phyloP scores from a whole-genome alignment of 2,113 vertebrate species.

The Ahaetulla prasina region DNA sequence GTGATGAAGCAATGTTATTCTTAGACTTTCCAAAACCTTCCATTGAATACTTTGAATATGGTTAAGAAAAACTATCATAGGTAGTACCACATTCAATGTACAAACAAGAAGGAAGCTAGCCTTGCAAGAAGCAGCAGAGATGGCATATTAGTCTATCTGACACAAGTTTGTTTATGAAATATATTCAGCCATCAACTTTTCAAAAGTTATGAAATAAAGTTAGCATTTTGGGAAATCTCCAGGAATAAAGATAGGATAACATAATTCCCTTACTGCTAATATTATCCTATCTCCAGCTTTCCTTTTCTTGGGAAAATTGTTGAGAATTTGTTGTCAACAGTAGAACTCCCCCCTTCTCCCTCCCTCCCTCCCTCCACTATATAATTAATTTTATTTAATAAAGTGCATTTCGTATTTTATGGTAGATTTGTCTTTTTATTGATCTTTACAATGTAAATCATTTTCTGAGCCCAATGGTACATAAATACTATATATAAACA shows the following conservation, averaged over 20 bases:
- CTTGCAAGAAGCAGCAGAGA: background rate
- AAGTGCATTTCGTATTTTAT: background rate
- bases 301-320: background rate
- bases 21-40: background rate
- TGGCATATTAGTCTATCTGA: background rate
- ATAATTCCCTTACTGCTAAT: background rate
- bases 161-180: background rate
- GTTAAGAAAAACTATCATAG: background rate
- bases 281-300: background rate
- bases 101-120: background rate
- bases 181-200: background rate
- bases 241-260: background rate
- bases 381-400: background rate
- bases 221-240: background rate
- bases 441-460: background rate
- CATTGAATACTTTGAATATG: background rate
- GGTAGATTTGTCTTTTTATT: background rate
- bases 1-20: background rate
- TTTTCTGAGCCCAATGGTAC: background rate
- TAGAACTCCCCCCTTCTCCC: background rate
- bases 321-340: background rate
- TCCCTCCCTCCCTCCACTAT: rapidly evolving
- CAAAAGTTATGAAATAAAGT: background rate
- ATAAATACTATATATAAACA: background rate
- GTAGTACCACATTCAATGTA: background rate